These are phyloP conservation scores for Bacillus rossius DNA, from an alignment of 1,140 invertebrate species.

Conservation along the genomic window DNA sequence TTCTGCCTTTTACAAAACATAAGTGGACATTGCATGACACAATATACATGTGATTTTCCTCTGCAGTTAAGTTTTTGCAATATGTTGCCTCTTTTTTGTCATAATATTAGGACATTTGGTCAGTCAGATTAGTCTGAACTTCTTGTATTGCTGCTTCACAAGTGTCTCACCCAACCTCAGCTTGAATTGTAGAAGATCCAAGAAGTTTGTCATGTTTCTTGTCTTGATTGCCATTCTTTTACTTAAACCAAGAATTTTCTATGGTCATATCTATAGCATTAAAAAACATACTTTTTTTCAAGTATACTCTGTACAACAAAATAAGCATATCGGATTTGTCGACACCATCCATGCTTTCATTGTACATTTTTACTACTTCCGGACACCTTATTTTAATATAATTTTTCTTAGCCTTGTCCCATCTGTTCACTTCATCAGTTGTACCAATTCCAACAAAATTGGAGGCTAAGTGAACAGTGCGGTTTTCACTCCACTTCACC, in stretches of 20 bases:
- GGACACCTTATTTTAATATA: constrained; percentile 35
- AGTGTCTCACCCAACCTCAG: constrained; percentile 13
- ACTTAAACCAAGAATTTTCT: constrained; percentile 29
- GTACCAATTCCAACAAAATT: constrained; percentile 40
- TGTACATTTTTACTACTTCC: constrained; percentile 34
- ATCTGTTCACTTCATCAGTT: constrained; percentile 35
- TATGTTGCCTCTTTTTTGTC: background rate
- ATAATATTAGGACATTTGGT: constrained; percentile 1
- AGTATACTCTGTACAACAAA: constrained; percentile 24
- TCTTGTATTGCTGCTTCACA: background rate
- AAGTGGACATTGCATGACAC: constrained; percentile 9
- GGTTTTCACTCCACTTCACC: constrained; percentile 41
- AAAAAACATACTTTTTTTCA: constrained; percentile 27
- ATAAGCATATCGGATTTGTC: constrained; percentile 34
- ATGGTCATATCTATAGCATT: constrained; percentile 29
- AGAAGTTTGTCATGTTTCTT: background rate
- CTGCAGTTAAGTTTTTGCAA: too few relatives aligned
- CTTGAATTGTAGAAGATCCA: constrained; percentile 16
- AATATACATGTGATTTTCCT: background rate
- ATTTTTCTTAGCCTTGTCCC: constrained; percentile 27
- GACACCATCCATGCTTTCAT: constrained; percentile 39
- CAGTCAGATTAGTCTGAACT: background rate
- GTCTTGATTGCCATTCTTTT: constrained; percentile 19
- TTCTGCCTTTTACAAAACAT: constrained; percentile 4
- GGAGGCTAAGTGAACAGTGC: constrained; percentile 35